Percentiles rank a stretch among this genome's conserved stretches.
Evolutionary conservation across 1,140 invertebrate species (phyloP).

Genomic region (Leptestheria dahalacensis): DNA sequence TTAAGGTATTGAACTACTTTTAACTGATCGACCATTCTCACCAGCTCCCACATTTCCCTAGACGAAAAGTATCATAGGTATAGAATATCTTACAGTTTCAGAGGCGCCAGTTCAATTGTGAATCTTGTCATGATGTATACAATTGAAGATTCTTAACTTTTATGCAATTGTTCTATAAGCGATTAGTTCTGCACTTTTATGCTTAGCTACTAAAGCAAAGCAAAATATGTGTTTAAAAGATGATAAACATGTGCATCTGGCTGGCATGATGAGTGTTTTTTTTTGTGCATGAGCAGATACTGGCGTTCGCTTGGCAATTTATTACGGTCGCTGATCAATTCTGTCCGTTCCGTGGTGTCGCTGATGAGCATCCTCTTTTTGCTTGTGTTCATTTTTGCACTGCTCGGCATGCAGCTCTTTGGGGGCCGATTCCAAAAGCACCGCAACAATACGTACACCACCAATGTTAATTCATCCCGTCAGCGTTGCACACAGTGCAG

Average conservation of each 20-base stretch:
- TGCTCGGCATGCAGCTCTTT: constrained; percentile 39
- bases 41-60: too few relatives aligned
- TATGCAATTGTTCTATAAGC: too few relatives aligned
- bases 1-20: background rate
- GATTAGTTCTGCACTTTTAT: too few relatives aligned
- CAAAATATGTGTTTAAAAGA: too few relatives aligned
- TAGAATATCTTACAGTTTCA: too few relatives aligned
- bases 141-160: too few relatives aligned
- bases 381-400: constrained; percentile 53
- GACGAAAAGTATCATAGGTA: too few relatives aligned
- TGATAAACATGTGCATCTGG: background rate
- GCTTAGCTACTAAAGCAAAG: too few relatives aligned
- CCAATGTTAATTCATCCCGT: too few relatives aligned
- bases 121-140: too few relatives aligned
- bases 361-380: constrained; percentile 49
- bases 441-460: background rate
- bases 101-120: too few relatives aligned
- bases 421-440: constrained; percentile 18
- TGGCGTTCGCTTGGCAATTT: constrained; percentile 46
- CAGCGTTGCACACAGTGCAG: background rate
- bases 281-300: constrained; percentile 25
- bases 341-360: constrained; percentile 47
- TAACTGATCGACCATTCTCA: too few relatives aligned
- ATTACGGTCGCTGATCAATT: constrained; percentile 43
- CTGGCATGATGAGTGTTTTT: background rate